Base-by-base conservation (phyloP, 2,888 invertebrate genomes). In the Julus scandinavius region DNA sequence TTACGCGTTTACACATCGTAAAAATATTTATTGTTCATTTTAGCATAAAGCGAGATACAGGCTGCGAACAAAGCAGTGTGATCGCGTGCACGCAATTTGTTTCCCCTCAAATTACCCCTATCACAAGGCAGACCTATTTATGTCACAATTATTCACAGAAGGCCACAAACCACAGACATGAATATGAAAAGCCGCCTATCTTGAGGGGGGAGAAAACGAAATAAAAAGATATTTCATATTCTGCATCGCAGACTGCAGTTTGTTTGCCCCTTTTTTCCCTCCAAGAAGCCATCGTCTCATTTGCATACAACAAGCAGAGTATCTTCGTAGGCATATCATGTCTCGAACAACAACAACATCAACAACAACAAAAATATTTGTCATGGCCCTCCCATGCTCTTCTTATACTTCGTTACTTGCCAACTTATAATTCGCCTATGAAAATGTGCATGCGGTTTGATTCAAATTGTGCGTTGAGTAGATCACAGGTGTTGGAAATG, bases 11-110 rank as follows among this genome's bases (percentile, higher is more conserved):
- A n/a, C 72, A 72, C 72, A 72, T 72, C 72, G 72, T 72, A 72
- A 72, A 72, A 72, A 72, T 72, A 72, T 72, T 72, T 72, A 72
- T 72, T 72, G 72, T 72, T 72, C 72, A n/a, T 72, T 72, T 72
- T 72, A 72, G 72, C 72, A 72, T 72, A 72, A 72, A 72, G 72
- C 72, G 7, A 72, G 72, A 72, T 72, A 72, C 72, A 72, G n/a
- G 72, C 72, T 72, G 72, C 72, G 72, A 72, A 72, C 72, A 72
- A 72, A 72, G 72, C 72, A 72, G 72, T 72, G 72, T 72, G 72
- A 72, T 72, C 72, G 72, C 72, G 72, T 72, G 72, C 72, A 72
- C 29, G 72, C 72, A 72, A 72, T 72, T 72, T 72, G 72, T 72
- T 72, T 72, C 72, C 72, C 72, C 72, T 72, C 72, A 72, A 72